Evolutionary conservation across 2,888 invertebrate species (phyloP).

Genomic region (Noctua pronuba): DNA sequence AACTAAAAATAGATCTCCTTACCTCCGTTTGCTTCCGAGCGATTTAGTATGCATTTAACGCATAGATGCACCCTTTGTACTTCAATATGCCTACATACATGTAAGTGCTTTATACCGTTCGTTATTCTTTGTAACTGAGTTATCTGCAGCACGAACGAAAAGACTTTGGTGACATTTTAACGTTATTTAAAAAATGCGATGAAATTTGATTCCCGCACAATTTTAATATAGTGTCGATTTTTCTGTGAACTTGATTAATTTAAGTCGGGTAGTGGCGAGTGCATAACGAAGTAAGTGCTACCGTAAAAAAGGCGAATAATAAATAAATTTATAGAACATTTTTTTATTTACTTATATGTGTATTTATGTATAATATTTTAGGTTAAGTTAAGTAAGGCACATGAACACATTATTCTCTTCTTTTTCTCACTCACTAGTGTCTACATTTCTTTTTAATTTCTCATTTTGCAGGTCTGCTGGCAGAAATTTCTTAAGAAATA

Average conservation of each 20-base stretch:
- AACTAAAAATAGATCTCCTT: constrained; percentile 76
- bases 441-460: no score
- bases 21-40: constrained; percentile 72
- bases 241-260: constrained; percentile 31
- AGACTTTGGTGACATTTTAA: constrained; percentile 21
- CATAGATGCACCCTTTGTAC: constrained; percentile 81
- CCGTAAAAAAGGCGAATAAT: constrained; percentile 35
- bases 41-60: constrained; percentile 80
- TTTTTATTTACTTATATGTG: no score
- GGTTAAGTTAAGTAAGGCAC: no score
- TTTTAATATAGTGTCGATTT: not conserved
- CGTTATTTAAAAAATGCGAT: not conserved
- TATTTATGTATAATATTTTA: no score
- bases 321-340: constrained; percentile 19
- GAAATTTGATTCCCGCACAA: not conserved
- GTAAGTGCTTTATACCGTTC: constrained; percentile 45
- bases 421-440: no score
- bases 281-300: constrained; percentile 35
- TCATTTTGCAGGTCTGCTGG: no score
- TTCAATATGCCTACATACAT: constrained; percentile 62
- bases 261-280: constrained; percentile 30
- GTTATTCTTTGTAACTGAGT: constrained; percentile 52
- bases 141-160: constrained; percentile 30
- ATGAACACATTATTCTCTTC: no score
- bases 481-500: no score